phyloP scores from a whole-genome alignment of 2,113 vertebrate species.

The Sphyrna mokarran region DNA sequence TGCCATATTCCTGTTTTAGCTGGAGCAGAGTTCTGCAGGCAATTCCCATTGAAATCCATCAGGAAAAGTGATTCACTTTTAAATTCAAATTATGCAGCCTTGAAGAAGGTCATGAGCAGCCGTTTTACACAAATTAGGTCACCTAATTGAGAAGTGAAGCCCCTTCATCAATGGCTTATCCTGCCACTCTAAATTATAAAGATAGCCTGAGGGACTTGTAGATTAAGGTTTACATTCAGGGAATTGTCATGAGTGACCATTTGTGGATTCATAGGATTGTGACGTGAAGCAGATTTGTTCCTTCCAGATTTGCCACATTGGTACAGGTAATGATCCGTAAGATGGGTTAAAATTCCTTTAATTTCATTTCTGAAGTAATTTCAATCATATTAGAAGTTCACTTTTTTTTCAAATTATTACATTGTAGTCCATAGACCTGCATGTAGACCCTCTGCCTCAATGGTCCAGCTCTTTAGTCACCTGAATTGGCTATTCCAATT shows the following conservation, averaged over 20 bases:
- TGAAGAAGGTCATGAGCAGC: background rate
- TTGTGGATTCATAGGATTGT: background rate
- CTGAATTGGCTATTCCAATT: no score
- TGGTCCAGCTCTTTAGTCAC: background rate
- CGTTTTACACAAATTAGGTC: background rate
- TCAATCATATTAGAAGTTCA: background rate
- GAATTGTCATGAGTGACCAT: background rate
- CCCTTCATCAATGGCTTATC: background rate
- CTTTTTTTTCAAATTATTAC: background rate
- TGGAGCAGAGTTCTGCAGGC: background rate
- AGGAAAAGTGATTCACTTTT: background rate
- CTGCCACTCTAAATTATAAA: background rate
- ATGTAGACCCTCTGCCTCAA: background rate
- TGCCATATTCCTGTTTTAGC: background rate
- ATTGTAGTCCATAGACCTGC: background rate
- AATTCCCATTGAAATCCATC: slow-evolving; percentile 26
- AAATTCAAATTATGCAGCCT: background rate
- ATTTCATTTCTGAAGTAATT: background rate
- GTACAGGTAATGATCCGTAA: background rate
- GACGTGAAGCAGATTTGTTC: background rate
- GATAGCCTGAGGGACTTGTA: background rate
- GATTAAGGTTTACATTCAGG: background rate
- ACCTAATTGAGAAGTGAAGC: slow-evolving; percentile 32
- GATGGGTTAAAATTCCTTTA: background rate
- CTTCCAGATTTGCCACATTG: background rate